phyloP scores from a whole-genome alignment of 2,888 invertebrate genomes.

The Acanthosepion esculentum region DNA sequence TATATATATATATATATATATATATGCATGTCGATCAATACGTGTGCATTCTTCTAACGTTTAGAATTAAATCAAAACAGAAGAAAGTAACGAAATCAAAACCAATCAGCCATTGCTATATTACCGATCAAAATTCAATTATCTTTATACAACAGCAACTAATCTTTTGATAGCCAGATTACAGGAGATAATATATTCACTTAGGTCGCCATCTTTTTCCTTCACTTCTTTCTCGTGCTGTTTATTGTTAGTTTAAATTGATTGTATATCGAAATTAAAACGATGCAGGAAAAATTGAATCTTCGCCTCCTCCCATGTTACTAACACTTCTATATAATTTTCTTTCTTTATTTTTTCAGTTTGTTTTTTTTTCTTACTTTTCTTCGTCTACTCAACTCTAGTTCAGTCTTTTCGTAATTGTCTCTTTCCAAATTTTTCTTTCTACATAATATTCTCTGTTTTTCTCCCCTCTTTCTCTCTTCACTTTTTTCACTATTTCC shows the following conservation, averaged over 20 bases:
- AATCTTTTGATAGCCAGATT: neutral
- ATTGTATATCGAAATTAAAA: neutral
- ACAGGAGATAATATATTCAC: neutral
- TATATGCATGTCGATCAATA: too few species aligned
- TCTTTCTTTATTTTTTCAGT: neutral
- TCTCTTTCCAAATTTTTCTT: neutral
- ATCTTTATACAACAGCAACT: neutral
- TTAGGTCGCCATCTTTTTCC: neutral
- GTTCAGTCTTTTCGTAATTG: neutral
- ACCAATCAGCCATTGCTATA: neutral
- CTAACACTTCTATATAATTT: neutral
- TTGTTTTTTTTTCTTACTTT: neutral
- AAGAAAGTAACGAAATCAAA: neutral
- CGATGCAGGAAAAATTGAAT: neutral
- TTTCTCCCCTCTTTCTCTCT: neutral
- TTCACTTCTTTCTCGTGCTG: neutral
- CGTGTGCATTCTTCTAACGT: neutral
- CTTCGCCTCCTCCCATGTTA: neutral
- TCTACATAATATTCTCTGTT: neutral
- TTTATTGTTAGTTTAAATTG: conserved; percentile 15
- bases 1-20: too few species aligned
- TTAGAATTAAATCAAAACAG: neutral
- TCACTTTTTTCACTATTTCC: neutral
- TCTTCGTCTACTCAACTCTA: too few species aligned
- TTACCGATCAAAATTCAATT: neutral